These are phyloP conservation scores for Calliopsis andreniformis DNA, from an alignment of 1,140 invertebrate species.

Conservation along the genomic window DNA sequence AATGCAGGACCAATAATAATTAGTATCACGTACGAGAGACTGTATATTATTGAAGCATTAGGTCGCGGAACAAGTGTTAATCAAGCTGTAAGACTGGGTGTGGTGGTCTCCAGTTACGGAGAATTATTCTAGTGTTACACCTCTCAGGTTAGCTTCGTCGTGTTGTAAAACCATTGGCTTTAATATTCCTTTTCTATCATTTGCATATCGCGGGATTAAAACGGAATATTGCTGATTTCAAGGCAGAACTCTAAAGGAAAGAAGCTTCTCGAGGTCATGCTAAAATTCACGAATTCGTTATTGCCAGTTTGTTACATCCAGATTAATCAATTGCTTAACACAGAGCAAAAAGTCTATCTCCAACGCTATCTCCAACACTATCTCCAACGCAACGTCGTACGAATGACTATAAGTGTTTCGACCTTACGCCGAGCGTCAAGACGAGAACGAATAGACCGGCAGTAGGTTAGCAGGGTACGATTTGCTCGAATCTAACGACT, in stretches of 20 bases:
- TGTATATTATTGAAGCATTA: constrained; percentile 25
- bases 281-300: constrained; percentile 4
- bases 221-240: not conserved
- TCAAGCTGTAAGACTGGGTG: constrained; percentile 43
- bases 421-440: constrained; percentile 63
- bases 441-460: constrained; percentile 38
- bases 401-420: constrained; percentile 62
- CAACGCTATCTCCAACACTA: not conserved
- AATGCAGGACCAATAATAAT: constrained; percentile 62
- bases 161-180: not conserved
- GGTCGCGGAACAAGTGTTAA: constrained; percentile 39
- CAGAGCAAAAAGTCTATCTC: not conserved
- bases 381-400: constrained; percentile 18
- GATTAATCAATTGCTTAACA: constrained; percentile 23
- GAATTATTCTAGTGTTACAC: constrained; percentile 34
- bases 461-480: constrained; percentile 63
- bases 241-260: too few relatives aligned
- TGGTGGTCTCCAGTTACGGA: constrained; percentile 54
- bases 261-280: too few relatives aligned
- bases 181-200: not conserved
- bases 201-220: not conserved
- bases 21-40: constrained; percentile 44
- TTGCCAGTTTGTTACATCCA: not conserved
- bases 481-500: constrained; percentile 60
- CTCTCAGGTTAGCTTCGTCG: not conserved